Conservation (phyloP, 2,113 vertebrate species). For the Mastomys natalensis region DNA sequence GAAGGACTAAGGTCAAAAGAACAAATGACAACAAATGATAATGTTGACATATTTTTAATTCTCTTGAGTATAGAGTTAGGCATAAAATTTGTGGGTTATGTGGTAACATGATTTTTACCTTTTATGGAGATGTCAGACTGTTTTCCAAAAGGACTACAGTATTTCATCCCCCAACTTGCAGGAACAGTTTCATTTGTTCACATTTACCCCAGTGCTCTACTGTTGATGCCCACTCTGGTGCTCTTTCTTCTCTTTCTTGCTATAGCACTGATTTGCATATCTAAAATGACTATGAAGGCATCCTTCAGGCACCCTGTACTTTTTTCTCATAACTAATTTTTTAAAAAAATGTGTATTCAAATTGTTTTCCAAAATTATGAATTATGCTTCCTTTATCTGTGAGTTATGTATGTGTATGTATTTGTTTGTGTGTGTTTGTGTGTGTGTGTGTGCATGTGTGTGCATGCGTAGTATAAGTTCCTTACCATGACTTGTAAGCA, state of each 20-base stretch:
- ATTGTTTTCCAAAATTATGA: background rate
- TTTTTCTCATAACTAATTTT: background rate
- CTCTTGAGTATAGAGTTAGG: background rate
- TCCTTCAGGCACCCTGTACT: background rate
- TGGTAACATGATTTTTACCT: background rate
- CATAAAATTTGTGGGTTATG: background rate
- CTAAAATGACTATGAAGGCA: background rate
- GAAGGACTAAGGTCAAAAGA: background rate
- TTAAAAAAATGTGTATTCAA: background rate
- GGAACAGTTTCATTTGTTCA: background rate
- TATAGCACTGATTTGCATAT: background rate
- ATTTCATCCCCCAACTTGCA: background rate
- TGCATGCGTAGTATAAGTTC: background rate
- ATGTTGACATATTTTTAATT: background rate
- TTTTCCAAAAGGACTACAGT: background rate
- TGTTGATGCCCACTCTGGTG: background rate
- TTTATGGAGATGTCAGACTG: background rate
- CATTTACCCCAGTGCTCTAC: background rate
- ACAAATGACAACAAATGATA: background rate
- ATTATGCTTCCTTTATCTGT: background rate
- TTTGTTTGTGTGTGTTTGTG: background rate
- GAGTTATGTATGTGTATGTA: background rate
- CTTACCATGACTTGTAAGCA: background rate
- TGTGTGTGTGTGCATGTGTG: background rate
- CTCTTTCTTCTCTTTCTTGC: background rate